A percentile compares a stretch with the other conserved stretches of the same genome.
These are phyloP conservation scores for Acanthaster planci DNA, from an alignment of 35 echinoderm and acorn worm species.

Conservation along the genomic window DNA sequence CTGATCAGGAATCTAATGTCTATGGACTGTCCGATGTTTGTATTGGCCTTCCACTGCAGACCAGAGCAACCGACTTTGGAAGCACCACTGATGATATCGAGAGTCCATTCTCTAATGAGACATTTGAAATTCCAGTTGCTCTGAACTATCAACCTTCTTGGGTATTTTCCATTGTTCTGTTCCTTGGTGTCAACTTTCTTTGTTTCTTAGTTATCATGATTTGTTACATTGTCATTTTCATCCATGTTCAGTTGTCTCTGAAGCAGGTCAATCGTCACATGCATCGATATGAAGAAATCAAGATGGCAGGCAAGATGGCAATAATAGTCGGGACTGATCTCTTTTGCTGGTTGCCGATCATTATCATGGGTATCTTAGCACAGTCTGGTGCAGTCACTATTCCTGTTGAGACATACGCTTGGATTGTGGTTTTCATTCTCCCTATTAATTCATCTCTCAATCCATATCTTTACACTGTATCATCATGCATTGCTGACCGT, in stretches of 20 bases:
- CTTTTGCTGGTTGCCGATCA: conserved; percentile 71
- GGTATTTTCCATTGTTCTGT: conserved; percentile 53
- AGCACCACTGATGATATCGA: not conserved
- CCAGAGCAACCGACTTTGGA: conserved; percentile 48
- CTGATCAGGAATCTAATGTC: conserved; percentile 7
- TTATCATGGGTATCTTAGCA: conserved; percentile 53
- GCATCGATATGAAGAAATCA: conserved; percentile 42
- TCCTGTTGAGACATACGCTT: conserved; percentile 63
- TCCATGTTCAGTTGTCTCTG: conserved; percentile 14
- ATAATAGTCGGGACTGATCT: conserved; percentile 71
- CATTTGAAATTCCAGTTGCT: conserved; percentile 23
- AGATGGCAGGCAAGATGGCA: conserved; percentile 44
- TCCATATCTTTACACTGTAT: conserved; percentile 73
- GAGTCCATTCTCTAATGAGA: not conserved
- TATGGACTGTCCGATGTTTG: conserved; percentile 69
- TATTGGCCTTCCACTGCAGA: conserved; percentile 55
- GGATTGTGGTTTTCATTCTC: conserved; percentile 66
- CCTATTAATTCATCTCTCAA: conserved; percentile 72
- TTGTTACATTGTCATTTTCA: conserved; percentile 59
- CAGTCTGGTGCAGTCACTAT: conserved; percentile 26
- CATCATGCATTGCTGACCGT: conserved; percentile 6
- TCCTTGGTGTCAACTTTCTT: conserved; percentile 57
- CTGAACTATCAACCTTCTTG: conserved; percentile 48
- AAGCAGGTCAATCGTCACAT: conserved; percentile 30
- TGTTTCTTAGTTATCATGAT: conserved; percentile 54